A percentile compares a stretch with the other conserved stretches of the same genome.
Conservation (phyloP, 1,140 invertebrate genomes). For the Telenomus remus region DNA sequence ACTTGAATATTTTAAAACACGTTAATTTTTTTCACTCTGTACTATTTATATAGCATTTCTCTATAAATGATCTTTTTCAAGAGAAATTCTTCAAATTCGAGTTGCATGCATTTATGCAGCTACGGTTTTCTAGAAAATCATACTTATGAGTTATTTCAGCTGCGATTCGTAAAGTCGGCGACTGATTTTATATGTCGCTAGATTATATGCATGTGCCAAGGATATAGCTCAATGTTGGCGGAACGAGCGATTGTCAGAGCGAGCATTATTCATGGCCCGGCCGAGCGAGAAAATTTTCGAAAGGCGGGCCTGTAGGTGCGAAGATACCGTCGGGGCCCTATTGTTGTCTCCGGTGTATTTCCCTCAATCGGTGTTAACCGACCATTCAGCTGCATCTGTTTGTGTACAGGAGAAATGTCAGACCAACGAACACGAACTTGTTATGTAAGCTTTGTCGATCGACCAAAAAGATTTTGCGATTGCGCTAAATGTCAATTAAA, state of each 20-base stretch:
- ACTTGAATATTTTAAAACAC: too few relatives aligned
- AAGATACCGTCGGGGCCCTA: constrained; percentile 13
- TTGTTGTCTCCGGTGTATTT: constrained; percentile 28
- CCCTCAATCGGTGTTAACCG: constrained; percentile 38
- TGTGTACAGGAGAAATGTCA: constrained; percentile 26
- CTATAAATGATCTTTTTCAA: too few relatives aligned
- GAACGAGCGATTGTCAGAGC: constrained; percentile 33
- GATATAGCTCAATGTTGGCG: constrained; percentile 17
- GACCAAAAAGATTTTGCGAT: constrained; percentile 15
- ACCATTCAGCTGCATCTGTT: constrained; percentile 38
- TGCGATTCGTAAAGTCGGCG: constrained; percentile 2
- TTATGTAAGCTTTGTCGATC: constrained; percentile 28
- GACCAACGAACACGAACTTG: constrained; percentile 8
- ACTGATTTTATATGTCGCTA: constrained; percentile 23
- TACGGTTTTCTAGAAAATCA: constrained; percentile 21
- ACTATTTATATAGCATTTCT: too few relatives aligned
- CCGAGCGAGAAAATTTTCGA: constrained; percentile 24
- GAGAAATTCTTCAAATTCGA: too few relatives aligned
- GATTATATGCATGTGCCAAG: constrained; percentile 31
- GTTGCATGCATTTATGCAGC: neutral
- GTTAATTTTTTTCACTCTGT: too few relatives aligned
- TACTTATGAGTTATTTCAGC: constrained; percentile 33
- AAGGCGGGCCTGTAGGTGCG: constrained; percentile 34
- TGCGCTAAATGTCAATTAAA: constrained; percentile 39
- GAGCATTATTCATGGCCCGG: constrained; percentile 12